Conservation (phyloP, 2,888 invertebrate species). For the Stratiomys singularior region DNA sequence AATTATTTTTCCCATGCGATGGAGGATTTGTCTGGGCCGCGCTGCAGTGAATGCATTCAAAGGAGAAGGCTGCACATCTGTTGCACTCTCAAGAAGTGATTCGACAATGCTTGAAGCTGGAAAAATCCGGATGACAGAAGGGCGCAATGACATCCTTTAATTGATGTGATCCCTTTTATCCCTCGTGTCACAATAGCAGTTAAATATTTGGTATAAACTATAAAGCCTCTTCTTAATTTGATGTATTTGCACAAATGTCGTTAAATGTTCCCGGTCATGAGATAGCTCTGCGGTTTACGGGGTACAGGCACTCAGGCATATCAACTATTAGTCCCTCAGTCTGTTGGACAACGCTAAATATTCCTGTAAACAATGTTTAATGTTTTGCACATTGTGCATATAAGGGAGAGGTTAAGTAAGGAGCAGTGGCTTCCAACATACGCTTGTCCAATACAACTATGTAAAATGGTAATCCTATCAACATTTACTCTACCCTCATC, state of each 20-base stretch:
- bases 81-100: conserved; percentile 15
- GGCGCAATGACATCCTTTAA: conserved; percentile 48
- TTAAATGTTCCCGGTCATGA: conserved; percentile 13
- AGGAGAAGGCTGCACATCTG: conserved; percentile 34
- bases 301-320: conserved; percentile 15
- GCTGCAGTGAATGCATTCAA: neutral
- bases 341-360: conserved; percentile 46
- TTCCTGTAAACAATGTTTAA: conserved; percentile 50
- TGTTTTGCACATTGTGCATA: conserved; percentile 41
- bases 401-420: neutral
- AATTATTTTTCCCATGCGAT: conserved; percentile 32
- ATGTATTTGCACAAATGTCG: conserved; percentile 51
- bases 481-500: too few species aligned
- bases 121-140: conserved; percentile 40
- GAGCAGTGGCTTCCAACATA: too few species aligned
- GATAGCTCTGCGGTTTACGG: conserved; percentile 28
- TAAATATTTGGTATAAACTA: conserved; percentile 50
- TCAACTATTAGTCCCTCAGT: conserved; percentile 42
- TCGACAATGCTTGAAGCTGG: neutral
- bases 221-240: conserved; percentile 50
- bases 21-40: conserved; percentile 12
- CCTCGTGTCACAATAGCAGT: conserved; percentile 51
- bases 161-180: conserved; percentile 51
- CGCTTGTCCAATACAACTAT: too few species aligned
- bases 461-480: too few species aligned